A percentile compares a stretch with the other conserved stretches of the same genome.
Evolutionary conservation across 1,140 invertebrate genomes (phyloP).

Genomic region (Trichonephila clavipes): DNA sequence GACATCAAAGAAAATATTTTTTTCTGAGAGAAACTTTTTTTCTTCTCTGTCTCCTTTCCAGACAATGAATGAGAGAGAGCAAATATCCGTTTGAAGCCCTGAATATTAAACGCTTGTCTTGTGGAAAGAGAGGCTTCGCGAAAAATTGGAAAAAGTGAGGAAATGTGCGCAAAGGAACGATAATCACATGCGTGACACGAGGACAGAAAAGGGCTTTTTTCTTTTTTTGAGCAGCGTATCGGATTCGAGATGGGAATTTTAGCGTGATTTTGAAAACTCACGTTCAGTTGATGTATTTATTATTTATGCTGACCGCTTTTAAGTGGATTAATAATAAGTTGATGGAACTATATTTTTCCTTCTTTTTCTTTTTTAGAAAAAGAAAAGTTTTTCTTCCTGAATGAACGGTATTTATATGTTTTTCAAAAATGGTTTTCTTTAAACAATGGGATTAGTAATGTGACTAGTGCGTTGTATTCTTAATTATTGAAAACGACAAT

Average conservation of each 20-base stretch:
- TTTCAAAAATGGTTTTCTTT: no score
- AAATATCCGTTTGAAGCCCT: conserved; percentile 27
- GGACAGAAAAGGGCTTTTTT: not conserved
- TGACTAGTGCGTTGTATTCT: no score
- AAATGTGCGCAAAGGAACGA: not conserved
- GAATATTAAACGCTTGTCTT: conserved; percentile 61
- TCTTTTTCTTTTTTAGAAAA: no score
- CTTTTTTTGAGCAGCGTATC: not conserved
- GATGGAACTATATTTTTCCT: no score
- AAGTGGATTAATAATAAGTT: no score
- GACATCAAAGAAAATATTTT: not conserved
- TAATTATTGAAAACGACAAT: no score
- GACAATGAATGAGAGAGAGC: not conserved
- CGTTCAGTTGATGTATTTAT: not conserved
- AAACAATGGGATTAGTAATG: no score
- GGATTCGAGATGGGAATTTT: not conserved
- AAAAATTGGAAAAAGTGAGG: not conserved
- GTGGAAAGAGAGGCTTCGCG: not conserved
- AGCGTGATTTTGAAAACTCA: not conserved
- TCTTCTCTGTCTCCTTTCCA: not conserved
- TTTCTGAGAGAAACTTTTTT: conserved; percentile 34
- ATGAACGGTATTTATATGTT: no score
- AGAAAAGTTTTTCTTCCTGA: no score
- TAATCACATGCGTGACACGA: not conserved
- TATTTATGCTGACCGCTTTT: not conserved